These are phyloP conservation scores for Falco novaeseelandiae DNA, from an alignment of 2,797 vertebrate species.

Conservation along the genomic window DNA sequence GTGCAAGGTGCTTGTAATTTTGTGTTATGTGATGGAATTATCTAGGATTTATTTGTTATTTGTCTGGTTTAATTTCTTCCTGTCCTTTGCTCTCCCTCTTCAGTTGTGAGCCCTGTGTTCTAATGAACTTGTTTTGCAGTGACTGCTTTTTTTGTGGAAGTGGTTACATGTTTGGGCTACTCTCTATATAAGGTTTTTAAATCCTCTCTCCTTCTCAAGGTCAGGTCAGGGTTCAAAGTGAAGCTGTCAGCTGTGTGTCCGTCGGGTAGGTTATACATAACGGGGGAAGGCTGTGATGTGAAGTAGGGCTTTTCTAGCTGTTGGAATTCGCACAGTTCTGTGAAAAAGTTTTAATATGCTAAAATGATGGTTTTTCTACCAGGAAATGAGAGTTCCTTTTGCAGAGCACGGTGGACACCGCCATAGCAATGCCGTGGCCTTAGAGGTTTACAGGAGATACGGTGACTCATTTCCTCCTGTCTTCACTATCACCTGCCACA, in stretches of 20 bases:
- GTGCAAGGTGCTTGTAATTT: background rate
- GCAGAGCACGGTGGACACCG: background rate
- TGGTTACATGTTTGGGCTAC: background rate
- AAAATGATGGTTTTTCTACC: background rate
- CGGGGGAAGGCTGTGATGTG: background rate
- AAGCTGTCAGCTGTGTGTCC: background rate
- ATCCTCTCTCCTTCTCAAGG: background rate
- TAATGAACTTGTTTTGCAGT: background rate
- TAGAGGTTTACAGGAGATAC: background rate
- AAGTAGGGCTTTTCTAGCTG: background rate
- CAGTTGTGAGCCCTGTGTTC: background rate
- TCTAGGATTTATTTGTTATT: background rate
- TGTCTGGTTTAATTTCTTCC: background rate
- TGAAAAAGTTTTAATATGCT: background rate
- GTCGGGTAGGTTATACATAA: rapidly evolving
- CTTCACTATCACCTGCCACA: background rate
- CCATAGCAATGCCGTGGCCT: rapidly evolving
- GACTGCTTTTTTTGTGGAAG: background rate
- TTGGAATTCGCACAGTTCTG: background rate
- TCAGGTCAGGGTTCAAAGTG: background rate
- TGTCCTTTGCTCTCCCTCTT: rapidly evolving
- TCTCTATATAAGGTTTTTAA: background rate
- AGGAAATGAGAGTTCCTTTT: background rate
- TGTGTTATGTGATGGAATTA: background rate
- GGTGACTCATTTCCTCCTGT: background rate